phyloP scores from a whole-genome alignment of 2,113 vertebrate genomes.

The Gymnogyps californianus region DNA sequence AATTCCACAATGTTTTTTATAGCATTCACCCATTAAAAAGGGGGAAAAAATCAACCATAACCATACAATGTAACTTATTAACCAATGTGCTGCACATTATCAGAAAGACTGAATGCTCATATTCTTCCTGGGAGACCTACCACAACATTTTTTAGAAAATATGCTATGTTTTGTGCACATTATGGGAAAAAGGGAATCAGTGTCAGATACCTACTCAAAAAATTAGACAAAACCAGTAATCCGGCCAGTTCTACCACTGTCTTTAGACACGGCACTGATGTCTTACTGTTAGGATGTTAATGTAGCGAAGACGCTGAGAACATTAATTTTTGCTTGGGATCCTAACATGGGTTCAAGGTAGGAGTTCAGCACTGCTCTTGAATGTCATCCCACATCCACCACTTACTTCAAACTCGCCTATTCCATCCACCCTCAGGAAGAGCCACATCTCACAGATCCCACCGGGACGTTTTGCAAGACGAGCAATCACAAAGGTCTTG shows the following conservation, averaged over 20 bases:
- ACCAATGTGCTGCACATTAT: neutral
- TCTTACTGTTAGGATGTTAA: neutral
- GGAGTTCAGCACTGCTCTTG: neutral
- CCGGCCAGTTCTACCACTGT: neutral
- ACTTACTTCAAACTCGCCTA: conserved; percentile 59
- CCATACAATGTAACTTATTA: neutral
- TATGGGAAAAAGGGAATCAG: neutral
- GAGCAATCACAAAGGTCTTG: conserved; percentile 39
- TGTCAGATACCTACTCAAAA: neutral
- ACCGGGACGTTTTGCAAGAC: neutral
- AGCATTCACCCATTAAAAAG: neutral
- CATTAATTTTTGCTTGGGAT: neutral
- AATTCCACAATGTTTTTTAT: neutral
- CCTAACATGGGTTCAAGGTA: fast-evolving
- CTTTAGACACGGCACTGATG: neutral
- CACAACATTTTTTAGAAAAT: neutral
- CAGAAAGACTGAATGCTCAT: neutral
- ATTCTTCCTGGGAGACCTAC: neutral
- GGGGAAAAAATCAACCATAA: fast-evolving
- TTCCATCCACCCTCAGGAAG: conserved; percentile 52
- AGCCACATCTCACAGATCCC: conserved; percentile 64
- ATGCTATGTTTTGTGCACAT: neutral
- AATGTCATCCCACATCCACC: neutral
- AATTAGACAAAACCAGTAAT: neutral
- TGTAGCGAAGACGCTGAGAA: neutral